phyloP scores from a whole-genome alignment of 2,113 vertebrate species.

The Dipodomys stephensi region DNA sequence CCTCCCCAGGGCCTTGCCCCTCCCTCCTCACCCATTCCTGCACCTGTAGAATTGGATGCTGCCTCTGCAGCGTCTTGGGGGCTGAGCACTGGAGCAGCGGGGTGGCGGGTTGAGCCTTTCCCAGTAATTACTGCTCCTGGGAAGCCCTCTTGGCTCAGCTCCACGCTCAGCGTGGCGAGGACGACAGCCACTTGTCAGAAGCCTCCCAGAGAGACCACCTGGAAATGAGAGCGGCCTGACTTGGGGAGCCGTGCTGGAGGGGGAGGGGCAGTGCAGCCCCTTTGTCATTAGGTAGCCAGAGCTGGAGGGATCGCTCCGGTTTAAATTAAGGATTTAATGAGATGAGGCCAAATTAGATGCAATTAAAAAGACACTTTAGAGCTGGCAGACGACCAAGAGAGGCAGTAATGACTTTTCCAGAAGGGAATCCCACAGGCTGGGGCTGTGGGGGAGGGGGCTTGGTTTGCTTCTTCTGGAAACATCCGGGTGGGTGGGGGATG shows the following conservation, averaged over 20 bases:
- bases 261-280: constrained; percentile 49
- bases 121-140: constrained; percentile 80
- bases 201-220: constrained; percentile 81
- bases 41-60: constrained; percentile 15
- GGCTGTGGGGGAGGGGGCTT: not conserved
- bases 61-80: not conserved
- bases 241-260: not conserved
- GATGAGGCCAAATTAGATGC: constrained; percentile 84
- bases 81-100: constrained; percentile 20
- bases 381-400: constrained; percentile 81
- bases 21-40: not conserved
- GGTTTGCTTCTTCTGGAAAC: constrained; percentile 67
- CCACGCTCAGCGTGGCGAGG: constrained; percentile 43
- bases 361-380: constrained; percentile 85
- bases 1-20: not conserved
- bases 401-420: constrained; percentile 81
- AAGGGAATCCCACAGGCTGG: constrained; percentile 81
- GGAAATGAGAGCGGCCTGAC: constrained; percentile 78
- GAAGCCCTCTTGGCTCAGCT: constrained; percentile 78
- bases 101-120: constrained; percentile 70
- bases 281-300: constrained; percentile 78
- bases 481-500: not conserved
- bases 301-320: constrained; percentile 79
- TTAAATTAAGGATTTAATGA: constrained; percentile 85
- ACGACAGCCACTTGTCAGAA: constrained; percentile 81